Percentiles rank a stretch among this genome's conserved stretches.
These are phyloP conservation scores for Galago senegalensis DNA, from an alignment of 2,797 vertebrate species.

Conservation along the genomic window DNA sequence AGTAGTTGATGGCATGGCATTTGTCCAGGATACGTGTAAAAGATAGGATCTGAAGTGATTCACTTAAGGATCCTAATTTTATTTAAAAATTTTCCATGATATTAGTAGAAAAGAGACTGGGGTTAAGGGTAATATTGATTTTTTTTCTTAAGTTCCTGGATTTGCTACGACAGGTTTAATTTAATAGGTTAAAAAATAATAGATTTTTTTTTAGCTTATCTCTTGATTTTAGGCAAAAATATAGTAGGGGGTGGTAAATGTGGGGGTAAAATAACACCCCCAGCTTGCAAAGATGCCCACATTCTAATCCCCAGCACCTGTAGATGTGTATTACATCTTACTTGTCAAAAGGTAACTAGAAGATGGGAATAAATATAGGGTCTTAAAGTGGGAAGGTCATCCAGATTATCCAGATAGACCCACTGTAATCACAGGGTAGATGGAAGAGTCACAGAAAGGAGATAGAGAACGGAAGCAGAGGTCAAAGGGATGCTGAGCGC, in stretches of 20 bases:
- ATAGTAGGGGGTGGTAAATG: neutral
- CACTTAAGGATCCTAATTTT: neutral
- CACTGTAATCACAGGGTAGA: neutral
- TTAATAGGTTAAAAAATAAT: neutral
- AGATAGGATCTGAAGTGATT: neutral
- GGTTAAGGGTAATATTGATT: neutral
- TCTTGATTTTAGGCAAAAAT: neutral
- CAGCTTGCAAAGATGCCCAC: neutral
- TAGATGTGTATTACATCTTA: neutral
- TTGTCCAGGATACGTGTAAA: neutral
- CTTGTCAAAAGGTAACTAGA: neutral
- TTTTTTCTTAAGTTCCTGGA: neutral
- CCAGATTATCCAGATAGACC: neutral
- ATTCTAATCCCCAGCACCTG: neutral
- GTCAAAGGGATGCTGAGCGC: fast-evolving
- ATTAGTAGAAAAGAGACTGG: neutral
- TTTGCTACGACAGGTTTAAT: neutral
- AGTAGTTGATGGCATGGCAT: neutral
- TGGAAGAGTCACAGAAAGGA: neutral
- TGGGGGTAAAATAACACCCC: neutral
- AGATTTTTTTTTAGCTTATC: neutral
- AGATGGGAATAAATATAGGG: neutral
- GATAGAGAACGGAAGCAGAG: neutral
- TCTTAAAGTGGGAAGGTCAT: neutral
- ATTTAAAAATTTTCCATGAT: neutral